Evolutionary conservation across 2,888 invertebrate species (phyloP).

Genomic region (Caenorhabditis virilis): DNA sequence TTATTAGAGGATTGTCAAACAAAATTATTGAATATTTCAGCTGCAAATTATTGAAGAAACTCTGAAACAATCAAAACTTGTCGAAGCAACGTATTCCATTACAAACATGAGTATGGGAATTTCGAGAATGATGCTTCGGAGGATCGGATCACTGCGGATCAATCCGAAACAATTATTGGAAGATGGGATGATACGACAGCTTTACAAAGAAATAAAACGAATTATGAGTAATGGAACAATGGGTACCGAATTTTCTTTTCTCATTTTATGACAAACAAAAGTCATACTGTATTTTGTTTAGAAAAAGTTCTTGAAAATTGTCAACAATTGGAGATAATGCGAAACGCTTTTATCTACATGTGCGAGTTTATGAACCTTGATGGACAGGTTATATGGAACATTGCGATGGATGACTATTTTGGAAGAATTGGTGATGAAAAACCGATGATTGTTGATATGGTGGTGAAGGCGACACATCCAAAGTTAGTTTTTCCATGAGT

Average conservation of each 20-base stretch:
- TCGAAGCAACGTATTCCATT: slow-evolving; percentile 56
- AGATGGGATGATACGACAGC: slow-evolving; percentile 58
- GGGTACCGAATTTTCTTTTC: not conserved
- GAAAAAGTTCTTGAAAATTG: slow-evolving; percentile 8
- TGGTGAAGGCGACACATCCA: slow-evolving; percentile 32
- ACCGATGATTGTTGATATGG: slow-evolving; percentile 14
- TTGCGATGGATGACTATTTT: slow-evolving; percentile 33
- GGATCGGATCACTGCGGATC: slow-evolving; percentile 38
- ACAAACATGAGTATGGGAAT: slow-evolving; percentile 54
- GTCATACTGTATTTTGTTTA: not conserved
- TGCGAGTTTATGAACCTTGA: slow-evolving; percentile 62
- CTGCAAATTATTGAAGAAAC: not conserved
- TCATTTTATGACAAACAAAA: not conserved
- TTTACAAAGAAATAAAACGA: slow-evolving; percentile 45
- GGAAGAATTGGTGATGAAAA: slow-evolving; percentile 3
- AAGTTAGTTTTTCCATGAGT: slow-evolving; percentile 6
- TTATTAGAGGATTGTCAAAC: no score
- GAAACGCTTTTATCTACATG: slow-evolving; percentile 53
- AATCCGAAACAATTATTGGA: slow-evolving; percentile 51
- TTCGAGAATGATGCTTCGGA: slow-evolving; percentile 40
- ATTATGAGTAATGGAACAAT: slow-evolving; percentile 8
- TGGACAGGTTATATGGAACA: slow-evolving; percentile 57
- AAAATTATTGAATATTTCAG: no score
- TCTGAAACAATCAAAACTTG: slow-evolving; percentile 41
- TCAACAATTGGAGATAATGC: slow-evolving; percentile 15